Conservation (phyloP, 1,140 invertebrate species). For the Papilio helenus region DNA sequence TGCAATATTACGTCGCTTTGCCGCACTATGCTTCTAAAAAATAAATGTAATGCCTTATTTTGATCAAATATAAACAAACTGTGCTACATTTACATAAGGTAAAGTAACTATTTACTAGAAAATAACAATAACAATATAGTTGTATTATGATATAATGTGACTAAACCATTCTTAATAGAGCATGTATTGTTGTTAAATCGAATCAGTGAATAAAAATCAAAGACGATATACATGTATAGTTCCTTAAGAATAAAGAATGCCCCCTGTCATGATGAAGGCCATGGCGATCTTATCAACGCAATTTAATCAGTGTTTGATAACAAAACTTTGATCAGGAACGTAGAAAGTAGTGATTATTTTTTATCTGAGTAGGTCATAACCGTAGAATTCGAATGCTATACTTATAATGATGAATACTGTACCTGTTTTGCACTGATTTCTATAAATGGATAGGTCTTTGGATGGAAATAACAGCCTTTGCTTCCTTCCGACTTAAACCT, state of each 20-base stretch:
- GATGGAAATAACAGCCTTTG: too few relatives aligned
- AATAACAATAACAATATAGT: not conserved
- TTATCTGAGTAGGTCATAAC: not conserved
- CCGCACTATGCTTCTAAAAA: constrained; percentile 31
- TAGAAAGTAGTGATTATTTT: not conserved
- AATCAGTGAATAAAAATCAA: not conserved
- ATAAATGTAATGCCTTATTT: constrained; percentile 12
- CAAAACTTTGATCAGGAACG: not conserved
- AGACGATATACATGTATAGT: not conserved
- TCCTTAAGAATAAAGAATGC: not conserved
- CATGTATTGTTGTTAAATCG: not conserved
- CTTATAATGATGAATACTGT: not conserved
- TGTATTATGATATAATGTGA: not conserved
- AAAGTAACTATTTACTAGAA: not conserved
- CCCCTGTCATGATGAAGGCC: not conserved
- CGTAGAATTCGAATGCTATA: not conserved
- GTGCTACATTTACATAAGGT: not conserved
- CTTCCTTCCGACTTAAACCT: too few relatives aligned
- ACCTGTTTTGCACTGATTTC: too few relatives aligned
- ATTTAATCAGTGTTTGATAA: constrained; percentile 3
- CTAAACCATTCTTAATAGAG: not conserved
- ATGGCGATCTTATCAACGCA: not conserved
- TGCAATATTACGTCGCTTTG: constrained; percentile 47
- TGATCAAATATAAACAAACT: constrained; percentile 29
- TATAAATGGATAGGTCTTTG: too few relatives aligned